Evolutionary conservation across 2,113 vertebrate genomes (phyloP).

Genomic region (Sphyrna mokarran): DNA sequence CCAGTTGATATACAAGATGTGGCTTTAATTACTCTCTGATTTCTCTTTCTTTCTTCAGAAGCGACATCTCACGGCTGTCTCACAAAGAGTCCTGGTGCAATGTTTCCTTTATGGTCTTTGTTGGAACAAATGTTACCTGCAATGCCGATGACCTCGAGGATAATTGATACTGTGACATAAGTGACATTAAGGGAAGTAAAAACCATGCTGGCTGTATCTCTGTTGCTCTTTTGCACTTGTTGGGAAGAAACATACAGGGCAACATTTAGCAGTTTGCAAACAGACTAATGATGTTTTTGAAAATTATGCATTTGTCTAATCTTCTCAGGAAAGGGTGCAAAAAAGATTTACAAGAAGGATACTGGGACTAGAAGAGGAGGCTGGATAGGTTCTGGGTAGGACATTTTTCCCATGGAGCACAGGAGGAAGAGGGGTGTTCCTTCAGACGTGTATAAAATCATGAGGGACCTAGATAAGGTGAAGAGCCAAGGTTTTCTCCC

Average conservation of each 20-base stretch:
- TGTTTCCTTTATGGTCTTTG: background rate
- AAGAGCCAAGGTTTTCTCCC: no score
- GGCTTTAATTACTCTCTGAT: background rate
- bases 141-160: background rate
- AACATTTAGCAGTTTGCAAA: background rate
- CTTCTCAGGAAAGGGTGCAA: background rate
- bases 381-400: no score
- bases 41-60: background rate
- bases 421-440: no score
- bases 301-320: slow-evolving; percentile 22
- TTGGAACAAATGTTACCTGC: background rate
- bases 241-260: background rate
- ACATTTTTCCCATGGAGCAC: no score
- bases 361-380: no score
- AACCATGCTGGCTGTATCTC: background rate
- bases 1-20: background rate
- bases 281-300: background rate
- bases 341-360: no score
- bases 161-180: background rate
- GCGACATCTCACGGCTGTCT: background rate
- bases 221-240: background rate
- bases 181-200: background rate
- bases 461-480: no score
- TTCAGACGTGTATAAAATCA: no score
- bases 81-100: background rate